phyloP scores from a whole-genome alignment of 2,113 vertebrate species.

The Cyanoramphus novaezelandiae region DNA sequence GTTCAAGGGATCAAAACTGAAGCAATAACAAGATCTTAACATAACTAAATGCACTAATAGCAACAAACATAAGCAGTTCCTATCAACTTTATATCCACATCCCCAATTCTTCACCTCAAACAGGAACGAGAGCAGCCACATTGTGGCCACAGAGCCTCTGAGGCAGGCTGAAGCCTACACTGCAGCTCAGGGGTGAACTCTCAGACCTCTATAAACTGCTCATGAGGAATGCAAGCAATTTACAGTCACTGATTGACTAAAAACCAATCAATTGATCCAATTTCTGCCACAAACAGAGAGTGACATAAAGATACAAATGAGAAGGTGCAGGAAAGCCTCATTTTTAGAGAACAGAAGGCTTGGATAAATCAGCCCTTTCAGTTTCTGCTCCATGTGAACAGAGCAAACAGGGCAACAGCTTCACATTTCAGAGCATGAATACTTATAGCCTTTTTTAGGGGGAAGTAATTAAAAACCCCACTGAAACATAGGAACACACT shows the following conservation, averaged over 20 bases:
- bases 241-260: neutral
- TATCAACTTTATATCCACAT: neutral
- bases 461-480: neutral
- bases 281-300: neutral
- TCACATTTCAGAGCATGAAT: neutral
- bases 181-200: neutral
- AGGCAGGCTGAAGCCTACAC: neutral
- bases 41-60: neutral
- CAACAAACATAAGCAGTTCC: neutral
- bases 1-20: neutral
- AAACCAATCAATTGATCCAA: slow-evolving; percentile 12
- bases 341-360: neutral
- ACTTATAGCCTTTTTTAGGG: neutral
- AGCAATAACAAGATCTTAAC: neutral
- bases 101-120: neutral
- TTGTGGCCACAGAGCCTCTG: neutral
- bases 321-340: neutral
- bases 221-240: neutral
- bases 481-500: neutral
- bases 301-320: neutral
- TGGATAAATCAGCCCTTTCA: neutral
- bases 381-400: neutral
- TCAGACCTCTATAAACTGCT: neutral
- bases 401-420: neutral
- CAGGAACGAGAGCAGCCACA: neutral